Evolutionary conservation across 2,797 vertebrate genomes (phyloP).

Genomic region (Chanos chanos): DNA sequence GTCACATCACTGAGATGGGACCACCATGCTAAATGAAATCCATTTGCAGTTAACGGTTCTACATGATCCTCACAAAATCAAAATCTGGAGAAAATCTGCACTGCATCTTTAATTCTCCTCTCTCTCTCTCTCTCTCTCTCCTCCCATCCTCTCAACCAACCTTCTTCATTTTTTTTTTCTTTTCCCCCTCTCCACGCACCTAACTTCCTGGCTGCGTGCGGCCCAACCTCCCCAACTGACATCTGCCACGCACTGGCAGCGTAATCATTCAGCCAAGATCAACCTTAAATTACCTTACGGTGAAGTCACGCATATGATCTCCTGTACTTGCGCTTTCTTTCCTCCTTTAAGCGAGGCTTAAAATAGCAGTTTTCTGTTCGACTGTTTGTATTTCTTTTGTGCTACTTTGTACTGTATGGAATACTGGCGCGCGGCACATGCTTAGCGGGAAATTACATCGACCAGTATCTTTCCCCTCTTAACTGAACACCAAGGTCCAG

Average conservation of each 20-base stretch:
- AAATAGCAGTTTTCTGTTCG: too few species aligned
- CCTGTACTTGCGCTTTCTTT: constrained; percentile 18
- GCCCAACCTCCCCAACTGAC: constrained; percentile 47
- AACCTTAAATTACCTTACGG: constrained; percentile 36
- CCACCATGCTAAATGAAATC: constrained; percentile 37
- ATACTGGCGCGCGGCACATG: too few species aligned
- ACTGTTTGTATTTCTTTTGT: too few species aligned
- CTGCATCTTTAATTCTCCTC: neutral
- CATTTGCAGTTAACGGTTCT: constrained; percentile 31
- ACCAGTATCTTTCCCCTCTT: neutral
- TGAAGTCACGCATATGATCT: constrained; percentile 42
- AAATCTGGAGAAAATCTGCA: constrained; percentile 17
- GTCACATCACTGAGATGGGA: constrained; percentile 3
- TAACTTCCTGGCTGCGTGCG: constrained; percentile 19
- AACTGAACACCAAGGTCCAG: neutral
- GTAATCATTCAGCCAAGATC: constrained; percentile 37
- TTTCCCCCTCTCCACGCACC: constrained; percentile 7
- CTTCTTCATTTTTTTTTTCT: constrained; percentile 8
- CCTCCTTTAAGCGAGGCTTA: constrained; percentile 7
- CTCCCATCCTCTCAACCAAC: neutral
- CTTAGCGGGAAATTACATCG: constrained; percentile 10
- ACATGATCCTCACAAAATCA: constrained; percentile 32
- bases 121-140: neutral
- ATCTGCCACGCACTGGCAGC: constrained; percentile 57
- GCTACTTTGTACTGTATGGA: too few species aligned